Conservation (phyloP, 2,888 invertebrate genomes). For the Erynnis tages region DNA sequence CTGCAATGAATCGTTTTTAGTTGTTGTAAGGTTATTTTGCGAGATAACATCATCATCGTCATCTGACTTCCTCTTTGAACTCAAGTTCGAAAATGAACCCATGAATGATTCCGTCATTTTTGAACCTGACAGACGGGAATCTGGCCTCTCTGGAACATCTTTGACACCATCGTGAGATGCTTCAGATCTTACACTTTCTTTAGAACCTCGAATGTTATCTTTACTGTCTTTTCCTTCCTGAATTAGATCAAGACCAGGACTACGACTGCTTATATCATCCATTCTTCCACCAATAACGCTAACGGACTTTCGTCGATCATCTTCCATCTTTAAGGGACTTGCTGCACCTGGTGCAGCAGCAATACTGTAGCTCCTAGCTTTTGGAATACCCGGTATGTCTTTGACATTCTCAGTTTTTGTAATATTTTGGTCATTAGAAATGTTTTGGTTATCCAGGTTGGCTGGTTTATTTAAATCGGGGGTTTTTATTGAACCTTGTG, state of each 20-base stretch:
- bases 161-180: constrained; percentile 51
- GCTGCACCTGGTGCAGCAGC: constrained; percentile 74
- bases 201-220: constrained; percentile 67
- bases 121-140: constrained; percentile 69
- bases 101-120: constrained; percentile 78
- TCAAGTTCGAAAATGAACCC: constrained; percentile 60
- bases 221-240: constrained; percentile 73
- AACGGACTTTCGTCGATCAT: constrained; percentile 76
- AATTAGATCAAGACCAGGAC: constrained; percentile 69
- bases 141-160: constrained; percentile 63
- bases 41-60: constrained; percentile 73
- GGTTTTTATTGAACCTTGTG: constrained; percentile 64
- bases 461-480: constrained; percentile 66
- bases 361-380: constrained; percentile 79
- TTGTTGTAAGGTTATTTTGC: constrained; percentile 51
- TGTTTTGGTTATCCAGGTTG: constrained; percentile 73
- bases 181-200: constrained; percentile 68
- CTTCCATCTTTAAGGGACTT: constrained; percentile 68
- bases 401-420: constrained; percentile 61
- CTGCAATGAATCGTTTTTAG: constrained; percentile 47
- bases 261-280: constrained; percentile 62
- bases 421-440: constrained; percentile 55
- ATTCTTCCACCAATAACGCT: constrained; percentile 70
- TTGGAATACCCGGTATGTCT: constrained; percentile 67
- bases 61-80: constrained; percentile 61